phyloP scores from a whole-genome alignment of 2,888 invertebrate species.

The Teinopalpus imperialis region DNA sequence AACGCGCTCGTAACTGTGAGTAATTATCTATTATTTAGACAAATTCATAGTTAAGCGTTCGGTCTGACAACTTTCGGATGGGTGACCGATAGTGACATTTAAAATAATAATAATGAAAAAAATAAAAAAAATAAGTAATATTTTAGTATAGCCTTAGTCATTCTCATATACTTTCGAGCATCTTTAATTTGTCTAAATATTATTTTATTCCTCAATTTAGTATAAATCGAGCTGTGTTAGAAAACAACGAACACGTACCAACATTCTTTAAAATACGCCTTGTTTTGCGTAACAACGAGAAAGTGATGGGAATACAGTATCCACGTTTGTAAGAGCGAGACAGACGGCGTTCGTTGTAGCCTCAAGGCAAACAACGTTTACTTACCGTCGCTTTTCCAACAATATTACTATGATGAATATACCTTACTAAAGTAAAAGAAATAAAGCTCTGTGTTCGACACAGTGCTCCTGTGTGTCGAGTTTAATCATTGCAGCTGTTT shows the following conservation, averaged over 20 bases:
- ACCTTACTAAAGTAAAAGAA: slow-evolving; percentile 28
- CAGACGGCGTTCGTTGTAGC: slow-evolving; percentile 42
- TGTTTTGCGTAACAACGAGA: slow-evolving; percentile 44
- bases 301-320: slow-evolving; percentile 42
- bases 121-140: too few species aligned
- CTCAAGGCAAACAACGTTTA: slow-evolving; percentile 79
- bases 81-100: too few species aligned
- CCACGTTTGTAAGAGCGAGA: slow-evolving; percentile 40
- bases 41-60: too few species aligned
- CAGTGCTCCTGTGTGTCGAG: slow-evolving; percentile 30
- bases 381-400: slow-evolving; percentile 61
- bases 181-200: too few species aligned
- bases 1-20: too few species aligned
- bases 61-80: too few species aligned
- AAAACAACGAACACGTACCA: slow-evolving; percentile 46
- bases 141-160: too few species aligned
- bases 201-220: background rate
- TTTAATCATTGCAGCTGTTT: slow-evolving; percentile 44
- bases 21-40: too few species aligned
- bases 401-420: slow-evolving; percentile 41
- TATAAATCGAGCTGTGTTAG: slow-evolving; percentile 28
- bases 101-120: too few species aligned
- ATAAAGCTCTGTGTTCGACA: slow-evolving; percentile 36
- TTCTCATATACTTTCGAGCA: too few species aligned
- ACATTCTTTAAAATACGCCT: slow-evolving; percentile 50